Conservation (phyloP, 2,888 invertebrate species). For the Fragum sueziense region DNA sequence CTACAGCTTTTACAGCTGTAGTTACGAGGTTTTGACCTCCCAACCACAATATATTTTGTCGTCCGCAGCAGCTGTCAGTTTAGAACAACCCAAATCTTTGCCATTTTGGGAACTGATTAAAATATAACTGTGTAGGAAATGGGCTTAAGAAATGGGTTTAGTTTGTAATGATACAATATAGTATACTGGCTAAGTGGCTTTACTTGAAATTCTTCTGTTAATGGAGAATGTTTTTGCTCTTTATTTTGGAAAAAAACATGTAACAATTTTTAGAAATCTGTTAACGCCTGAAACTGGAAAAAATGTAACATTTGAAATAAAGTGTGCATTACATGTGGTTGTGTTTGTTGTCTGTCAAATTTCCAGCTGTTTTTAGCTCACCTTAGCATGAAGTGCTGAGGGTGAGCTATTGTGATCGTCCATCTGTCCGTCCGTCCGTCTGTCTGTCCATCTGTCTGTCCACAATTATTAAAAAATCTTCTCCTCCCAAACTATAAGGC, state of each 20-base stretch:
- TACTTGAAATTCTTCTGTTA: background rate
- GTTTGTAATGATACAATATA: background rate
- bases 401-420: background rate
- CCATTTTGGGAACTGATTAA: background rate
- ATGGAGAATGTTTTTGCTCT: background rate
- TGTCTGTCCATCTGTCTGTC: background rate
- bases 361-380: background rate
- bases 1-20: too few relatives aligned
- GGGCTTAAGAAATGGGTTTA: background rate
- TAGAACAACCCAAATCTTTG: background rate
- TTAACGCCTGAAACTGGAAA: constrained; percentile 17
- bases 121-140: background rate
- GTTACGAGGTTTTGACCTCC: too few relatives aligned
- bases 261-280: constrained; percentile 13
- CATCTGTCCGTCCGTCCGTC: background rate
- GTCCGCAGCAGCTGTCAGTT: background rate
- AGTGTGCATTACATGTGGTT: constrained; percentile 18
- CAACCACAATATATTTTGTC: too few relatives aligned
- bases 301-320: constrained; percentile 24
- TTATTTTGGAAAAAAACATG: background rate
- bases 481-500: too few relatives aligned
- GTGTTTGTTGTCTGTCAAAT: background rate
- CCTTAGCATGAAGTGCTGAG: background rate
- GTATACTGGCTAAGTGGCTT: background rate
- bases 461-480: too few relatives aligned